Evolutionary conservation across 1,140 invertebrate species (phyloP).

Genomic region (Papilio dardanus): DNA sequence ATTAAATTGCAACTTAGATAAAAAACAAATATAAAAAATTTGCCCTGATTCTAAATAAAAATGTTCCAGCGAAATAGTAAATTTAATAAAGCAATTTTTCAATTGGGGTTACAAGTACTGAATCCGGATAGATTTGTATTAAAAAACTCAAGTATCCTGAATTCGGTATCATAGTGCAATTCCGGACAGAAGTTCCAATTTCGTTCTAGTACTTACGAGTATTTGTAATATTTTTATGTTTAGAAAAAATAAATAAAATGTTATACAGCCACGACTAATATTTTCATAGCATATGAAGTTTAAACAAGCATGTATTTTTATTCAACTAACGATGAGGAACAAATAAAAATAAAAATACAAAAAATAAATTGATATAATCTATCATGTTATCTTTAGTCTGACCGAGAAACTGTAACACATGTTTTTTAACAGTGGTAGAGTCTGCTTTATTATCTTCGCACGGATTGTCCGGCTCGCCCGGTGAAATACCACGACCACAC

Average conservation of each 20-base stretch:
- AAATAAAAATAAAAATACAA: too few relatives aligned
- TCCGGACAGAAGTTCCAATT: not conserved
- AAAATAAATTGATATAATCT: too few relatives aligned
- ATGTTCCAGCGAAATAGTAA: not conserved
- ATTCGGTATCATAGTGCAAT: not conserved
- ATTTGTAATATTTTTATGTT: not conserved
- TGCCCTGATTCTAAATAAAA: not conserved
- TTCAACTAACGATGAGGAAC: too few relatives aligned
- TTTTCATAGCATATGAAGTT: too few relatives aligned
- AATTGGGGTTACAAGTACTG: not conserved
- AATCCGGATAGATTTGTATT: not conserved
- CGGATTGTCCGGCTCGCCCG: too few relatives aligned
- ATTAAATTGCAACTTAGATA: not conserved
- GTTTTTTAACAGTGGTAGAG: too few relatives aligned
- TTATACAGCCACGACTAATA: too few relatives aligned
- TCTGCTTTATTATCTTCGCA: too few relatives aligned
- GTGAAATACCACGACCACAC: too few relatives aligned
- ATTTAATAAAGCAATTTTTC: conserved; percentile 4
- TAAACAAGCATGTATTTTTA: too few relatives aligned
- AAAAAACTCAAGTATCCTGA: not conserved
- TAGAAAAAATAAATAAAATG: not conserved
- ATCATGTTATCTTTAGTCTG: too few relatives aligned
- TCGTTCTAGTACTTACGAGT: not conserved
- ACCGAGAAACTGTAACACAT: too few relatives aligned
- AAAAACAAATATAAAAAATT: not conserved